phyloP scores from a whole-genome alignment of 2,797 vertebrate genomes.

The Lates japonicus region DNA sequence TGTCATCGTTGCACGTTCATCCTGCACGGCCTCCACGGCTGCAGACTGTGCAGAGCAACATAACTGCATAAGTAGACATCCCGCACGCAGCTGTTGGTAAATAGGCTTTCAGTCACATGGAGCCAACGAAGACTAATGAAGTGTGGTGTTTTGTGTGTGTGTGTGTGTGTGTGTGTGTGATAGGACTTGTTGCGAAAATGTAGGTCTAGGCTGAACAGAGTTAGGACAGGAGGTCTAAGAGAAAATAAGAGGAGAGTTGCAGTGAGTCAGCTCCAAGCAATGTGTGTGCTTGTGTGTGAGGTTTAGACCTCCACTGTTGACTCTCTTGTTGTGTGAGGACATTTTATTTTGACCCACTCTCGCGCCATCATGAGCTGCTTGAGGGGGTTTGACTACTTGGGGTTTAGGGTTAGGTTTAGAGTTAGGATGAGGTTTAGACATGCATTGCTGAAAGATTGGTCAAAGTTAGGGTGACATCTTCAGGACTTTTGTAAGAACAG shows the following conservation, averaged over 20 bases:
- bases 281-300: slow-evolving; percentile 6
- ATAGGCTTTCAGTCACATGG: neutral
- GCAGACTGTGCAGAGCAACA: no score
- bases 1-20: neutral
- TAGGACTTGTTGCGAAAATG: neutral
- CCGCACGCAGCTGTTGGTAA: neutral
- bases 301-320: neutral
- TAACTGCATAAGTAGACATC: no score
- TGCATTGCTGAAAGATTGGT: neutral
- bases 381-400: neutral
- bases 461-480: neutral
- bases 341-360: slow-evolving; percentile 1
- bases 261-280: slow-evolving; percentile 7
- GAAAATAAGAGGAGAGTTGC: neutral
- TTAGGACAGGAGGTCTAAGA: neutral
- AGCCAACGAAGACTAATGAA: neutral
- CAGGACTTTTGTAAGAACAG: neutral
- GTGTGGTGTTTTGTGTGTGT: no score
- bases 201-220: neutral
- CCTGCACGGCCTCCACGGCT: neutral
- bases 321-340: neutral
- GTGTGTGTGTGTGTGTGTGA: no score
- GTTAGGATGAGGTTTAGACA: neutral
- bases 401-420: neutral
- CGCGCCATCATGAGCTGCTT: neutral